Percentiles rank a stretch among this genome's conserved stretches.
phyloP scores from a whole-genome alignment of 2,888 invertebrate genomes.

The Melanophora roralis region DNA sequence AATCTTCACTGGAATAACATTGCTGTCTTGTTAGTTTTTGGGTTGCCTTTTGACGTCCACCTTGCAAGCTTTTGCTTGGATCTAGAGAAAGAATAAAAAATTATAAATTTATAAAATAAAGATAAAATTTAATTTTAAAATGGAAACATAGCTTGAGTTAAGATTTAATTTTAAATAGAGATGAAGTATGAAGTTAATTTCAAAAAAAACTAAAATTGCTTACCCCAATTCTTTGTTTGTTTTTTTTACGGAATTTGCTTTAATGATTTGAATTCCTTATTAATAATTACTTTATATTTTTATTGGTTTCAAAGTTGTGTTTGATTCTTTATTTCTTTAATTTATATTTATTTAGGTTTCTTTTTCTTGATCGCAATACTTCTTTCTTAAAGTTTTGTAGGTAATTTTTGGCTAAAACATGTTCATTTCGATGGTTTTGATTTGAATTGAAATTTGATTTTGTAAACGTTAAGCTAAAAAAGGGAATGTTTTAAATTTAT shows the following conservation, averaged over 20 bases:
- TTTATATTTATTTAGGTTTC: neutral
- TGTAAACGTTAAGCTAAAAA: conserved; percentile 56
- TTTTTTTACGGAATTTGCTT: conserved; percentile 17
- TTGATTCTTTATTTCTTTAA: conserved; percentile 14
- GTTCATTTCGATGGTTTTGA: conserved; percentile 41
- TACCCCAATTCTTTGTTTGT: conserved; percentile 43
- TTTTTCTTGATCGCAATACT: conserved; percentile 3
- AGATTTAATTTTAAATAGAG: too few relatives aligned
- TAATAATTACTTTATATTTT: neutral
- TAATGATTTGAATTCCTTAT: conserved; percentile 1
- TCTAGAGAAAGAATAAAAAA: conserved; percentile 27
- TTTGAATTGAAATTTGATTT: conserved; percentile 52
- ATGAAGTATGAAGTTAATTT: neutral
- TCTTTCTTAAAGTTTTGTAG: conserved; percentile 21
- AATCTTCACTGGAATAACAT: conserved; percentile 83
- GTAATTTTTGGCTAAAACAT: conserved; percentile 39
- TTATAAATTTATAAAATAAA: neutral
- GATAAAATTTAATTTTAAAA: neutral
- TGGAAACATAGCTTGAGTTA: neutral
- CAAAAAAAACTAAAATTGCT: conserved; percentile 39
- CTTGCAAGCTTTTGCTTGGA: conserved; percentile 25
- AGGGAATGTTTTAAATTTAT: conserved; percentile 37
- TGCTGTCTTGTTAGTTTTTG: conserved; percentile 76
- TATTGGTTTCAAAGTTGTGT: conserved; percentile 14
- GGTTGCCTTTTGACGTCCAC: conserved; percentile 42